A percentile compares a stretch with the other conserved stretches of the same genome.
These are phyloP conservation scores for Melinopterus prodromus DNA, from an alignment of 2,888 invertebrate genomes.

Conservation along the genomic window DNA sequence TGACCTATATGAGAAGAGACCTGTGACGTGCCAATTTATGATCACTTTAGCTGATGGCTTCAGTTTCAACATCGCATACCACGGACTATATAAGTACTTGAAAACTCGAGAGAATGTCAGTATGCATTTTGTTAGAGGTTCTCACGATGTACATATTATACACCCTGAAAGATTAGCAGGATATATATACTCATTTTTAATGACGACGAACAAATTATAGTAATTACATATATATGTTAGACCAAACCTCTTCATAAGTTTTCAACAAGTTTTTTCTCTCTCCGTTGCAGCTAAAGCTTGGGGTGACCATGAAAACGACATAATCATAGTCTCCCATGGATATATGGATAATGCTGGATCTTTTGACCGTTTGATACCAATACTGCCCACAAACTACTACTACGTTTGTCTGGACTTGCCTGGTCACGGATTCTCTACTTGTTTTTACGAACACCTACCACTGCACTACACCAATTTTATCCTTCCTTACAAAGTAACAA, in stretches of 20 bases:
- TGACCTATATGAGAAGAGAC: conserved; percentile 10
- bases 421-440: conserved; percentile 68
- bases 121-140: conserved; percentile 14
- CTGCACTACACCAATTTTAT: conserved; percentile 57
- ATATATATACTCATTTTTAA: conserved; percentile 20
- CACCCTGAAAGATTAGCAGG: conserved; percentile 28
- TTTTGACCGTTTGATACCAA: conserved; percentile 66
- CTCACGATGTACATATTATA: conserved; percentile 27
- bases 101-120: neutral
- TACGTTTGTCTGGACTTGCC: conserved; percentile 66
- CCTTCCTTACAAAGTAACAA: conserved; percentile 51
- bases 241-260: neutral
- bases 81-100: neutral
- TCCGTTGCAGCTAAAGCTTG: conserved; percentile 65
- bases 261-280: neutral
- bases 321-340: conserved; percentile 69
- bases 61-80: neutral
- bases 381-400: conserved; percentile 61
- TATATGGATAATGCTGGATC: conserved; percentile 67
- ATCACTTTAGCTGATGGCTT: conserved; percentile 12
- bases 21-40: conserved; percentile 15
- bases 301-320: conserved; percentile 65
- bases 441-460: conserved; percentile 55
- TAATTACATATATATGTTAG: conserved; percentile 8
- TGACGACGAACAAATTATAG: conserved; percentile 12